Conservation (phyloP, 2,888 invertebrate species). For the Poecilus cupreus region DNA sequence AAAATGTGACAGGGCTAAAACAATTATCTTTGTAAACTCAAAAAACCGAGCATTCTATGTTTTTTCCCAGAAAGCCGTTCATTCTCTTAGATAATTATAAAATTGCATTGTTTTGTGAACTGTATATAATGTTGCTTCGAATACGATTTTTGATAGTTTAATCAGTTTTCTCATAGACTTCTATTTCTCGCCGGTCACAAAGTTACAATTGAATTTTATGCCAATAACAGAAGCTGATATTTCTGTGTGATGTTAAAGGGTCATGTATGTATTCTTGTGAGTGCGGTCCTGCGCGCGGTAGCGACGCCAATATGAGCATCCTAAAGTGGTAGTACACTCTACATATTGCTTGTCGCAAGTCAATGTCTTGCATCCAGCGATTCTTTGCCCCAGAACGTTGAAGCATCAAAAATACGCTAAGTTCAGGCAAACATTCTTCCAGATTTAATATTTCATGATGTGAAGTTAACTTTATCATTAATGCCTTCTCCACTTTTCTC, state of each 20-base stretch:
- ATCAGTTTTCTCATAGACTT: too few species aligned
- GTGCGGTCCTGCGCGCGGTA: background rate
- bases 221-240: too few species aligned
- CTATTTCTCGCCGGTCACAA: too few species aligned
- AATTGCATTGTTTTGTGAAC: too few species aligned
- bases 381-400: background rate
- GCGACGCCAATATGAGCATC: background rate
- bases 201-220: too few species aligned
- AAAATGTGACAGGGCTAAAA: too few species aligned
- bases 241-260: background rate
- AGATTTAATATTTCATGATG: conserved; percentile 68
- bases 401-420: background rate
- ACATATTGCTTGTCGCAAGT: conserved; percentile 17
- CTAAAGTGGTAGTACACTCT: conserved; percentile 9
- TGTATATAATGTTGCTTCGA: too few species aligned
- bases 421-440: conserved; percentile 60
- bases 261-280: background rate
- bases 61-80: too few species aligned
- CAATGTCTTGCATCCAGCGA: background rate
- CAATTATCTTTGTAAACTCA: too few species aligned
- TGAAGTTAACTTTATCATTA: conserved; percentile 69
- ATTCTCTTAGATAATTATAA: too few species aligned
- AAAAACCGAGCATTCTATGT: too few species aligned
- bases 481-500: conserved; percentile 70
- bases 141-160: too few species aligned